phyloP scores from a whole-genome alignment of 2,888 invertebrate species.

The Oscheius sp. region DNA sequence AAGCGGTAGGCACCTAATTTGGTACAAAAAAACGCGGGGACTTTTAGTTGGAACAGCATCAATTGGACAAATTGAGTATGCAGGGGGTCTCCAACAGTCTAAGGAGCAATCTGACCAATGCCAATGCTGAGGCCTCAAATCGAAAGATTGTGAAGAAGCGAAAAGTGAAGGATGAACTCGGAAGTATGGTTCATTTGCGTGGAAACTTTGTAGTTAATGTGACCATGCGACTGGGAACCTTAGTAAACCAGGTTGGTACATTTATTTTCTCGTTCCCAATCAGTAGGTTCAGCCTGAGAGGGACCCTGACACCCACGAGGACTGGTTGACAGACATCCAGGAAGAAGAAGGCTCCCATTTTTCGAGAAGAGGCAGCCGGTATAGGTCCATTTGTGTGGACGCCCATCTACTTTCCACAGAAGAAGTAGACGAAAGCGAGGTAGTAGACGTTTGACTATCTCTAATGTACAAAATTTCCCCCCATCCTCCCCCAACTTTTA shows the following conservation, averaged over 20 bases:
- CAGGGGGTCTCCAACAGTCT: slow-evolving; percentile 67
- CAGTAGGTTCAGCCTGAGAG: neutral
- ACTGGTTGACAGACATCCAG: slow-evolving; percentile 51
- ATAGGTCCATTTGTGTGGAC: slow-evolving; percentile 14
- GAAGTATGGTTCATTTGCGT: slow-evolving; percentile 58
- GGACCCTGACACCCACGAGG: slow-evolving; percentile 33
- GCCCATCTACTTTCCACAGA: slow-evolving; percentile 21
- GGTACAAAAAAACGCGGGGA: neutral
- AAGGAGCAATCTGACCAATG: slow-evolving; percentile 60
- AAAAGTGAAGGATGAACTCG: slow-evolving; percentile 59
- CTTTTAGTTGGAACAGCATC: slow-evolving; percentile 46
- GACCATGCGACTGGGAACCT: slow-evolving; percentile 58
- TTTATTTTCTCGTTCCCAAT: neutral
- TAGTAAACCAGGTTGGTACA: slow-evolving; percentile 15
- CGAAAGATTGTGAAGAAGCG: slow-evolving; percentile 46
- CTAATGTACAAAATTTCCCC: no score
- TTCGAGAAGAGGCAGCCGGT: slow-evolving; percentile 22
- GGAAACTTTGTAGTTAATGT: slow-evolving; percentile 63
- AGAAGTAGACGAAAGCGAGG: slow-evolving; percentile 25
- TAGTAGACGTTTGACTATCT: neutral
- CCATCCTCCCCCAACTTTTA: no score
- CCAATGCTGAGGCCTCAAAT: slow-evolving; percentile 58
- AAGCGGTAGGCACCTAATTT: slow-evolving; percentile 15
- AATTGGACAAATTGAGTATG: slow-evolving; percentile 65
- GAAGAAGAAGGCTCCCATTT: slow-evolving; percentile 43